A percentile compares a stretch with the other conserved stretches of the same genome.
Conservation (phyloP, 1,140 invertebrate genomes). For the Elymnias hypermnestra region DNA sequence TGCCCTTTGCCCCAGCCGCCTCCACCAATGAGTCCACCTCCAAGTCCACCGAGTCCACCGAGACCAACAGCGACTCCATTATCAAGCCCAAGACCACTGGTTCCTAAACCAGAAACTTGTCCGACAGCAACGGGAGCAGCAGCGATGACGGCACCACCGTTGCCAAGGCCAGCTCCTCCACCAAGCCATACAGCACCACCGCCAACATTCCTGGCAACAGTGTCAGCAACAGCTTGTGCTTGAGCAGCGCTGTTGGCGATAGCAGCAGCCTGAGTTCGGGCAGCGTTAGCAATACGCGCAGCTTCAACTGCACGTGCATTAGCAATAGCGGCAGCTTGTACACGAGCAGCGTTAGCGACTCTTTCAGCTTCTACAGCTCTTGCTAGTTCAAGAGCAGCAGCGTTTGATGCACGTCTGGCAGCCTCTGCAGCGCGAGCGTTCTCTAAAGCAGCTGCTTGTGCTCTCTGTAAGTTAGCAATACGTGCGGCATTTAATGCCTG, state of each 20-base stretch:
- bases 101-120: conserved; percentile 13
- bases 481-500: conserved; percentile 57
- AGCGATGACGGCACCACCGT: conserved; percentile 21
- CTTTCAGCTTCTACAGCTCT: conserved; percentile 58
- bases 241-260: conserved; percentile 55
- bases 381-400: conserved; percentile 39
- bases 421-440: conserved; percentile 58
- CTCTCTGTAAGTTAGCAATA: conserved; percentile 56
- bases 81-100: conserved; percentile 13
- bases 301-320: conserved; percentile 59
- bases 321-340: conserved; percentile 57
- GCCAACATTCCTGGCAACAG: conserved; percentile 47
- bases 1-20: conserved; percentile 34
- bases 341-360: conserved; percentile 54
- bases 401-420: conserved; percentile 49
- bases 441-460: conserved; percentile 57
- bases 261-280: conserved; percentile 52
- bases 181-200: conserved; percentile 43
- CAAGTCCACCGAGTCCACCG: conserved; percentile 16
- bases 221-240: conserved; percentile 56
- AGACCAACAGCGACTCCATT: not conserved
- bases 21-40: conserved; percentile 21
- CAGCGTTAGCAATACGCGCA: conserved; percentile 55
- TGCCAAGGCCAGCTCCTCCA: conserved; percentile 20
- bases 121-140: conserved; percentile 18